Base-by-base conservation (phyloP, 2,113 vertebrate genomes). In the Cryptotis parvus region DNA sequence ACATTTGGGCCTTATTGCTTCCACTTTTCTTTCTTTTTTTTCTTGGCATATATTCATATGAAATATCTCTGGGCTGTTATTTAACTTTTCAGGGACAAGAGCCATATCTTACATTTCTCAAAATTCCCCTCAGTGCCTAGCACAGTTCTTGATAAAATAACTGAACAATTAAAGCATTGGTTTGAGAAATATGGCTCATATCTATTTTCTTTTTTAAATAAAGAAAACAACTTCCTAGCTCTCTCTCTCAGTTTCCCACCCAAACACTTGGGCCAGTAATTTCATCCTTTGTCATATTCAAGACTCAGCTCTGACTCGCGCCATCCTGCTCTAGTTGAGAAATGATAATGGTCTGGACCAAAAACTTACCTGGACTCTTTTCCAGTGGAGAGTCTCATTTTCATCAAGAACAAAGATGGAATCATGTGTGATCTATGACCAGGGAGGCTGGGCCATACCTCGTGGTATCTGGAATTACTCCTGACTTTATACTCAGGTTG, bases 141-240 rank as follows among this genome's bases (percentile, higher is more conserved):
- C 78, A 72, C 74, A 87, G 77, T 72, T 91, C 63, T 82, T 95
- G 73, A 89, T 91, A 91, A 91, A 78, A 82, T 16, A 22, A 27
- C 37, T n/a, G 65, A 70, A 84, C 74, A 82, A 20, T 70, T 37
- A 43, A 77, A 91, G 41, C 55, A 27, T n/a, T 74, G 37, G 26
- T 74, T 78, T 89, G 35, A 75, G 78, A 95, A 91, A 14, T 69
- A 33, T 0, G 9, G 61, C 5, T 83, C 80, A 0, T 74, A 70
- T 72, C 63, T 88, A 33, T 29, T 61, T 68, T 33, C 6, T 70
- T 61, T 63, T 29, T 20, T 4, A 33, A 31, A 26, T 58, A 24
- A 58, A 58, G 55, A 58, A 58, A 58, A 58, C 55, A 58, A 58
- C 55, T 58, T 41, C 58, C 35, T 61, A 9, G 29, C 16, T 80